A percentile compares a stretch with the other conserved stretches of the same genome.
These are phyloP conservation scores for Brienomyrus brachyistius DNA, from an alignment of 2,113 vertebrate genomes.

Conservation along the genomic window DNA sequence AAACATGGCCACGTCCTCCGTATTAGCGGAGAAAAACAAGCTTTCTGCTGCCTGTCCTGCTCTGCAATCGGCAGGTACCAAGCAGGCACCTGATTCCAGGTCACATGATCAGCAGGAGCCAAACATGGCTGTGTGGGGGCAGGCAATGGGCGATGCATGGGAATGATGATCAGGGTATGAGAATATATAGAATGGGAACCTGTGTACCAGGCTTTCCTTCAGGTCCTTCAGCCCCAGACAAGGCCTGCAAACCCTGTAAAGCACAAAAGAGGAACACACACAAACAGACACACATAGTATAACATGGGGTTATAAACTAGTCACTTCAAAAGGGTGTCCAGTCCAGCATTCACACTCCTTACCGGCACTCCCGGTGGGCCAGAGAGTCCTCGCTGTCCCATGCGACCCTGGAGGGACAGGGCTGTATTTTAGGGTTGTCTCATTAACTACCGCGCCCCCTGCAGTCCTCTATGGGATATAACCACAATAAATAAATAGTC, in stretches of 20 bases:
- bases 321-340: neutral
- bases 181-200: conserved; percentile 73
- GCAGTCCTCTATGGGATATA: neutral
- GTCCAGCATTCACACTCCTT: conserved; percentile 36
- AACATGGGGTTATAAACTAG: neutral
- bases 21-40: neutral
- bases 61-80: neutral
- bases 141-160: neutral
- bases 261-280: conserved; percentile 15
- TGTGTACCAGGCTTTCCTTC: conserved; percentile 79
- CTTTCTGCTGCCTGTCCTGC: neutral
- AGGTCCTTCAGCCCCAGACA: conserved; percentile 61
- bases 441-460: neutral
- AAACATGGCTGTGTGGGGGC: neutral
- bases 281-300: conserved; percentile 11
- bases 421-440: neutral
- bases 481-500: neutral
- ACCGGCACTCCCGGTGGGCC: conserved; percentile 69
- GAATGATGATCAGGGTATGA: conserved; percentile 43
- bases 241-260: conserved; percentile 66
- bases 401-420: conserved; percentile 59
- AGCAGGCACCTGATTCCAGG: neutral
- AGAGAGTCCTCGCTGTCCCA: conserved; percentile 64
- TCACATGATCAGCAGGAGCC: neutral
- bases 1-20: neutral